These are phyloP conservation scores for Eidolon helvum DNA, from an alignment of 2,113 vertebrate genomes.

Conservation along the genomic window DNA sequence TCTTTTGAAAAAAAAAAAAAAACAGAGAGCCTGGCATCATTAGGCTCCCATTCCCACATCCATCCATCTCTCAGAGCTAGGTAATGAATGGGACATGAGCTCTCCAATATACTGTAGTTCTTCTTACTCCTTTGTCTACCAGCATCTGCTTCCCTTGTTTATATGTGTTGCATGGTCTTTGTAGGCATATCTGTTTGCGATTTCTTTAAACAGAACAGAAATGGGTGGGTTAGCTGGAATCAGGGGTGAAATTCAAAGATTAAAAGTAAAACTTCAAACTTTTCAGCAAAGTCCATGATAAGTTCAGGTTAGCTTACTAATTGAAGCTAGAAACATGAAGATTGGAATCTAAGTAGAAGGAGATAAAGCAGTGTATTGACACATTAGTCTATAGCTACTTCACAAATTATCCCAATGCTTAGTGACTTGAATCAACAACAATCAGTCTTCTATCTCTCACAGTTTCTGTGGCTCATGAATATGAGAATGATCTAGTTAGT, in stretches of 20 bases:
- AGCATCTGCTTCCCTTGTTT: not conserved
- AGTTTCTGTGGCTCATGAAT: not conserved
- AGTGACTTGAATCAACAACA: not conserved
- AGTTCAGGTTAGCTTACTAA: not conserved
- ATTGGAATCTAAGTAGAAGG: not conserved
- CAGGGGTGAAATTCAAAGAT: conserved; percentile 2
- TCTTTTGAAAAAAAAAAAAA: not conserved
- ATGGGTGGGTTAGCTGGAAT: not conserved
- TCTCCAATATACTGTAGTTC: not conserved
- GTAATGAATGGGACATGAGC: not conserved
- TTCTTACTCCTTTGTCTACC: not conserved
- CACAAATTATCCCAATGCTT: not conserved
- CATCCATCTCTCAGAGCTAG: not conserved
- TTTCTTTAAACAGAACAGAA: not conserved
- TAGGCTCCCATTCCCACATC: not conserved
- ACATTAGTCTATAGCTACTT: not conserved
- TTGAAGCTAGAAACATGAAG: not conserved
- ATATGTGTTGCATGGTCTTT: not conserved
- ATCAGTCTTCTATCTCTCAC: not conserved
- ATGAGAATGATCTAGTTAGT: not conserved
- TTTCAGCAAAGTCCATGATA: not conserved
- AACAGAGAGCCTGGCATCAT: not conserved
- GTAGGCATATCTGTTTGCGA: not conserved
- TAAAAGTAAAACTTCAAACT: not conserved
- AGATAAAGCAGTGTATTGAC: too few relatives aligned